Evolutionary conservation across 2,797 vertebrate species (phyloP).

Genomic region (Macroramphosus scolopax): DNA sequence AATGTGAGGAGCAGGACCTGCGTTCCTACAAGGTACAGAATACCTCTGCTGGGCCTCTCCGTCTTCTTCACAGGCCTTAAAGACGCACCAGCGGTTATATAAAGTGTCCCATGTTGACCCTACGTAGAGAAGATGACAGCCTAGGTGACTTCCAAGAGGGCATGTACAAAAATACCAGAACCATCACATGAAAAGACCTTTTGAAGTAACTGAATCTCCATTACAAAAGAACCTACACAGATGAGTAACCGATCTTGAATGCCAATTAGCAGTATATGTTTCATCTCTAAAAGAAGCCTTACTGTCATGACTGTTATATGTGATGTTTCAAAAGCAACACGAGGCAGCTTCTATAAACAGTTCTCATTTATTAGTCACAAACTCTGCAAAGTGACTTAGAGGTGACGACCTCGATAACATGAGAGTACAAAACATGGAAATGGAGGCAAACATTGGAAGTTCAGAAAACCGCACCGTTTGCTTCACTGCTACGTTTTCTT

Average conservation of each 20-base stretch:
- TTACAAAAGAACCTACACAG: slow-evolving; percentile 47
- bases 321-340: slow-evolving; percentile 24
- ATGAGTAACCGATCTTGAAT: slow-evolving; percentile 30
- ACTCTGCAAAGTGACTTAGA: slow-evolving; percentile 32
- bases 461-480: no score
- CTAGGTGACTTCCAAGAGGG: slow-evolving; percentile 11
- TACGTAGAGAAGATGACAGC: background rate
- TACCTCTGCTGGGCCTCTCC: background rate
- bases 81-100: slow-evolving; percentile 3
- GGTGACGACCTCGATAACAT: slow-evolving; percentile 4
- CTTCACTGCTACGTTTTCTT: no score
- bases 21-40: slow-evolving; percentile 83
- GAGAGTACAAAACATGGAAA: background rate
- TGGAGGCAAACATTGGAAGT: no score
- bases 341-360: slow-evolving; percentile 12
- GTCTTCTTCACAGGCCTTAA: slow-evolving; percentile 2
- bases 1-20: slow-evolving; percentile 67
- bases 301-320: slow-evolving; percentile 22
- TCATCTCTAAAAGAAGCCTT: slow-evolving; percentile 31
- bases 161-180: slow-evolving; percentile 11
- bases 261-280: slow-evolving; percentile 21
- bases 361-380: slow-evolving; percentile 2
- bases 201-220: slow-evolving; percentile 51
- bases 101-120: background rate
- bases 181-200: slow-evolving; percentile 39